Evolutionary conservation across 2,888 invertebrate species (phyloP), one percentile per base, ranked within the genome.

Genomic region (Lamproptera curius): DNA sequence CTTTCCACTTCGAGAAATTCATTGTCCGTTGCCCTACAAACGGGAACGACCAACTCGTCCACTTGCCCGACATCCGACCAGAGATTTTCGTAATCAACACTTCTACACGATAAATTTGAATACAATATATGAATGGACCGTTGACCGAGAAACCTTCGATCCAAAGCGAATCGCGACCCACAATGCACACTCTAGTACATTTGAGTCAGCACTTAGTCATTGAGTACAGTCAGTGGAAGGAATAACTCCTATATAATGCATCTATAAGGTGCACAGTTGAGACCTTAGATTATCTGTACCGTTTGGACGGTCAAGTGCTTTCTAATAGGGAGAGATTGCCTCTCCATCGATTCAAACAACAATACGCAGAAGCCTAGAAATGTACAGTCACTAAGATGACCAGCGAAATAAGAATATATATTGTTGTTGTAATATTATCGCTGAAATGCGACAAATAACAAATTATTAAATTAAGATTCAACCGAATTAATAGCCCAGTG

Each of bases 91-190:
- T 42, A 49, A 49, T 49, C 48, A 48, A 43, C 33, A 20, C 38
- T 50, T 46, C 50, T 38, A 54, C 53, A 54, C 47, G 38, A 50
- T 42, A 50, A n/a, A 54, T 54, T 39, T 55, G 52, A 53, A 58
- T 57, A 58, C 54, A 56, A 53, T 52, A 31, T 46, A 47, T 35
- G 17, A 39, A 43, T 23, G 36, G 37, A 37, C 37, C 26, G 26
- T 43, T 55, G 57, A 56, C 57, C 57, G 53, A 42, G 42, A 58
- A 55, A 55, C 56, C 52, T 52, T 42, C 51, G 51, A 49, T 43
- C 43, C 43, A 42, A 51, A 53, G 47, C 50, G 47, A 55, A 54
- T 50, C 39, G 45, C 53, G 56, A 54, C 54, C 56, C 40, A 53
- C 50, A 51, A 50, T 33, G 34, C 33, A 37, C 50, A 43, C 53